Base-by-base conservation (phyloP, 2,888 invertebrate species). In the Micropterix aruncella region DNA sequence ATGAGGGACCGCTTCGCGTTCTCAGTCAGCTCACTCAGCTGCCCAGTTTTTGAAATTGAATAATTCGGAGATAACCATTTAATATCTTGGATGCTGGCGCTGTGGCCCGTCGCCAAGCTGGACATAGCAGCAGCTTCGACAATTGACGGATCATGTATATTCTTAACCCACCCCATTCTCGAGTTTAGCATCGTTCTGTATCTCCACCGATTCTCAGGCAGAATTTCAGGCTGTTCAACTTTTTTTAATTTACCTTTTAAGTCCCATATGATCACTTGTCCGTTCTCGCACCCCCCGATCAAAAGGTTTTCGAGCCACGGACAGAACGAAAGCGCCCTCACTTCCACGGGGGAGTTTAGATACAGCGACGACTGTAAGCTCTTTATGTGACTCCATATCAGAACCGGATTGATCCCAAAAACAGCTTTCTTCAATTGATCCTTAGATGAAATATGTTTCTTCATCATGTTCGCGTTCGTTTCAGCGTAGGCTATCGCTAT, bases 371-470 rank as follows among this genome's bases (percentile, higher is more conserved):
- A 83, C 18, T 73, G 63, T 2, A 87, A 61, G 44, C 75, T 77
- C 52, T 87, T 84, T 18, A 71, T 68, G 49, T 84, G 80, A 51
- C 83, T 82, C 86, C 87, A 87, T 51, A 86, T 69, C 47, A 85
- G 64, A 1, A 84, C 79, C 1, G 78, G 76, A 58, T 83, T 80
- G 2, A 74, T 59, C 2, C 76, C 75, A 44, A 80, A 73, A 0
- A 77, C 73, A 1, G 77, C 72, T 53, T 73, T 63, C 56, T 72
- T 66, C 16, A 75, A 69, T 1, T 62, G 60, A 54, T 76, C 75
- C 3, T 59, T 57, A 3, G 62, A 61, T 55, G 65, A 52, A 56
- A 60, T 55, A 50, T 63, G 47, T 18, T 54, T 57, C 53, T 66
- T 72, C 57, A 69, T 65, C 36, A 62, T 63, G 19, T 68, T 66